Base-by-base conservation (phyloP, 1,140 invertebrate species). In the Anoplophora glabripennis region DNA sequence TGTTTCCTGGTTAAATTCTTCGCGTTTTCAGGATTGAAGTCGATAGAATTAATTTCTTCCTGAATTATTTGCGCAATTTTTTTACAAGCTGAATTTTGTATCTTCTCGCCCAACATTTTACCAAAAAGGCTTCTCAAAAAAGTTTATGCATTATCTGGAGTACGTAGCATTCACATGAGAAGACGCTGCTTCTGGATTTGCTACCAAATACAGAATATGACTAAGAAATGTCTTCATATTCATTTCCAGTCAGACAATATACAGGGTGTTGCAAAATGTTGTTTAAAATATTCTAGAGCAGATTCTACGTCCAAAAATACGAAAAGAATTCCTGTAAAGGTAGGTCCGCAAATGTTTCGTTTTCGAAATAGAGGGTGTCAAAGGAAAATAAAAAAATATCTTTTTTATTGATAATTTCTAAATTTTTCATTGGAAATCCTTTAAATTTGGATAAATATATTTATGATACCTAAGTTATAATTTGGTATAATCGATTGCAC, bases 121-220 rank as follows among this genome's bases (percentile, higher is more conserved):
- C 96, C 96, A 34, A 99, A 82, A 2, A 94, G 88, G 54, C 92
- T 89, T 36, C 93, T 83, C 40, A 99, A 79, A 69, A 99, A 97
- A 99, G 72, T 90, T 93, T 42, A 99, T 91, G 75, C 97, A 99
- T 78, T 98, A 97, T 61, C 97, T 82, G 0, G 95, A 97, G 77
- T 98, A 98, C 3, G 99, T 94, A 33, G 94, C 94, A 78, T 99
- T 97, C 5, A 98, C 92, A 73, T 99, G 96, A 0, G 93, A 93
- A 9, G 90, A 90, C 0, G 93, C 92, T 10, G 93, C 92, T 78
- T 94, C 95, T 1, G 94, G 93, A 80, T 93, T 93, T 0, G 92
- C 89, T 0, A 96, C 94, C 55, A 99, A 76, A 67, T 98, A 94
- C 34, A 99, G 76, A 4, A 98, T 84, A 75, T 99, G 96, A 11